Percentiles rank a stretch among this genome's conserved stretches.
Evolutionary conservation across 2,888 invertebrate genomes (phyloP).

Genomic region (Epinotia bilunana): DNA sequence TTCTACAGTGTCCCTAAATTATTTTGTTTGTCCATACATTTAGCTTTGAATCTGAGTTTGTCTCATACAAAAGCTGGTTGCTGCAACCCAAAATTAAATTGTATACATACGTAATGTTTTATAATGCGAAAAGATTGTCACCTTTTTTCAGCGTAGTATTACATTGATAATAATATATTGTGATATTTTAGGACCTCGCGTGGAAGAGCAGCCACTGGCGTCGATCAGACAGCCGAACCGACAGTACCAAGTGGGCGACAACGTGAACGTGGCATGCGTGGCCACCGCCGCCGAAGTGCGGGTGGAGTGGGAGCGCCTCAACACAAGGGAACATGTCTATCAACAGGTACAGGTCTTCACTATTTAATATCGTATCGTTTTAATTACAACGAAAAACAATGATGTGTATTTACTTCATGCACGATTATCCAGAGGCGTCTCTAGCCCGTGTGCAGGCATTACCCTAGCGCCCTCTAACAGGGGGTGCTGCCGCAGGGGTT

Average conservation of each 20-base stretch:
- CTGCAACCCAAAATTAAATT: too few relatives aligned
- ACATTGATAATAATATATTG: background rate
- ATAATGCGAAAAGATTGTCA: background rate
- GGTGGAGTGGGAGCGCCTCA: constrained; percentile 64
- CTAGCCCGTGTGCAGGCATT: too few relatives aligned
- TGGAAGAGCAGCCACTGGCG: constrained; percentile 58
- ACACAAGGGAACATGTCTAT: constrained; percentile 69
- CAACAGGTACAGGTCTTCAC: constrained; percentile 56
- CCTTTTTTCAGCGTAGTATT: background rate
- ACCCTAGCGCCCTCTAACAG: too few relatives aligned
- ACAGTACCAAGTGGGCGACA: constrained; percentile 68
- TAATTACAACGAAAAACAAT: too few relatives aligned
- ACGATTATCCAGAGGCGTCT: too few relatives aligned
- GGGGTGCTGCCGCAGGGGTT: too few relatives aligned
- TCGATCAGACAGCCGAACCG: constrained; percentile 70
- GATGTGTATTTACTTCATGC: too few relatives aligned
- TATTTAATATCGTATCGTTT: too few relatives aligned
- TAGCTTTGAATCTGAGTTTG: background rate
- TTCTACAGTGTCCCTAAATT: background rate
- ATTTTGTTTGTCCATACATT: background rate
- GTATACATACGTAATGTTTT: too few relatives aligned
- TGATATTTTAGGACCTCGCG: constrained; percentile 61
- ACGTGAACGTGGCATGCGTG: constrained; percentile 68
- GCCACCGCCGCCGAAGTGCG: constrained; percentile 53
- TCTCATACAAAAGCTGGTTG: too few relatives aligned